A percentile compares a stretch with the other conserved stretches of the same genome.
phyloP scores from a whole-genome alignment of 1,140 invertebrate genomes.

The Yoshiicerus persimilis region DNA sequence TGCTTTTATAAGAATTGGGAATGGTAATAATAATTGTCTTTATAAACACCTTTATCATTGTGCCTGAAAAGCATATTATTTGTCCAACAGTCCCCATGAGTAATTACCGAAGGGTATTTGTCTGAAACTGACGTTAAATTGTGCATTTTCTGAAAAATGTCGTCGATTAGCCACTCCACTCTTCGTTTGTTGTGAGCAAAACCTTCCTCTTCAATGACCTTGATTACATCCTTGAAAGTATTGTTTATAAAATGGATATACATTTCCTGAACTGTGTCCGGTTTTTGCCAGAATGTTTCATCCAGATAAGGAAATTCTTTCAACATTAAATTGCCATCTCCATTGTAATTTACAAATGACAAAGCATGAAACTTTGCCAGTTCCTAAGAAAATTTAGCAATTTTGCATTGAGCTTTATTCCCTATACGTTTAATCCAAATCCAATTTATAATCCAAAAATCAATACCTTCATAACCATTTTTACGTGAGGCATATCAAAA shows the following conservation, averaged over 20 bases:
- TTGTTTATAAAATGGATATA: not conserved
- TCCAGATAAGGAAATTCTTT: not conserved
- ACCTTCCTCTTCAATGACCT: not conserved
- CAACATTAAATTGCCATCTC: conserved; percentile 18
- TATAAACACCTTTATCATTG: not conserved
- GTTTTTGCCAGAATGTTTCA: not conserved
- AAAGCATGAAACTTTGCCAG: conserved; percentile 34
- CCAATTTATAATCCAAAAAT: not conserved
- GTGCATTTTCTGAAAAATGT: not conserved
- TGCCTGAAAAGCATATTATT: conserved; percentile 32
- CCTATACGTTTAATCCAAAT: not conserved
- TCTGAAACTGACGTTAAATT: not conserved
- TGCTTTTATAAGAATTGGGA: not conserved
- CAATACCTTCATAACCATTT: not conserved
- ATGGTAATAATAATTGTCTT: not conserved
- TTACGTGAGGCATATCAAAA: conserved; percentile 5
- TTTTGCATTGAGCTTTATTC: not conserved
- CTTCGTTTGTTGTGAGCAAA: not conserved
- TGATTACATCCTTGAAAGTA: not conserved
- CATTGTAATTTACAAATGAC: conserved; percentile 26
- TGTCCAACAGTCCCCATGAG: conserved; percentile 31
- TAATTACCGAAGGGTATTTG: conserved; percentile 24
- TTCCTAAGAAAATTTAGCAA: not conserved
- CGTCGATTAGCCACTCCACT: not conserved
- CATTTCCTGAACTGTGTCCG: not conserved